phyloP scores from a whole-genome alignment of 2,113 vertebrate species.

The Rafetus swinhoei region DNA sequence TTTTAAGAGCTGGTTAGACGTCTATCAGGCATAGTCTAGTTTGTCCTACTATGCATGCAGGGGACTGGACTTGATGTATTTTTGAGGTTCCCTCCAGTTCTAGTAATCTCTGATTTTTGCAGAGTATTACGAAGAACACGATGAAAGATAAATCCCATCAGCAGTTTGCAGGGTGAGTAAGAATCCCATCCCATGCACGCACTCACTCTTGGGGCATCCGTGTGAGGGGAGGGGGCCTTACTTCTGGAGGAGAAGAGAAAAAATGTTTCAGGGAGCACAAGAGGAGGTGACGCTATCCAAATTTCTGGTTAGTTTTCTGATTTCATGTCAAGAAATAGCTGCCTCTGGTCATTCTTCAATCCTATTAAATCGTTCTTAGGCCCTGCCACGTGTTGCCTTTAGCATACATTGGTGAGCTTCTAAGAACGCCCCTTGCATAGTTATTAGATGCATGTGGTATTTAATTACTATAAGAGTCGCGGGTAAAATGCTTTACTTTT shows the following conservation, averaged over 20 bases:
- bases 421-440: neutral
- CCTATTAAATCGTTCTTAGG: neutral
- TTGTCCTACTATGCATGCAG: too few species aligned
- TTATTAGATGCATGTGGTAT: neutral
- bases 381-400: neutral
- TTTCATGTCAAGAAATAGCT: neutral
- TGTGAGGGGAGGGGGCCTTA: neutral
- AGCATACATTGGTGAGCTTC: rapidly evolving
- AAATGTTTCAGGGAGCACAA: neutral
- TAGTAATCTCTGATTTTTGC: neutral
- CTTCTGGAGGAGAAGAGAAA: neutral
- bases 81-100: too few species aligned
- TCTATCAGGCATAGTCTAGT: too few species aligned
- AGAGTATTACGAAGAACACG: neutral
- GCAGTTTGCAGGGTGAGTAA: slow-evolving; percentile 34
- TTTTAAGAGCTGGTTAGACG: too few species aligned
- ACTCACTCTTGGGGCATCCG: neutral
- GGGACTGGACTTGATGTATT: too few species aligned
- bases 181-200: neutral
- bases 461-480: neutral
- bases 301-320: too few species aligned
- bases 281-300: neutral
- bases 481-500: rapidly evolving
- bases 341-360: neutral
- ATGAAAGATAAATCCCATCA: slow-evolving; percentile 40